Evolutionary conservation across 2,113 vertebrate species (phyloP).

Genomic region (Clarias gariepinus): DNA sequence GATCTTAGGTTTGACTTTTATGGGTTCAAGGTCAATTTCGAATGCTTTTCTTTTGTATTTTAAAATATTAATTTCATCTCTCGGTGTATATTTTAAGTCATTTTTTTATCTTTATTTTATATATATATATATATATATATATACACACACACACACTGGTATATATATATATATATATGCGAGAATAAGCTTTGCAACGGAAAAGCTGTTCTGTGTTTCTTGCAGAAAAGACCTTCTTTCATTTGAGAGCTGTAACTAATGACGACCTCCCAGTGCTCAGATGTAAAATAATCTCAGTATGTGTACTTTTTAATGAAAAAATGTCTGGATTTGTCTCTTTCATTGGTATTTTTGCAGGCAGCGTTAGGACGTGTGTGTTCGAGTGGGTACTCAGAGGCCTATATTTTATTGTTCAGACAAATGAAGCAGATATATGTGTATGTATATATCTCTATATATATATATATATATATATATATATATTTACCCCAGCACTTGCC

Average conservation of each 20-base stretch:
- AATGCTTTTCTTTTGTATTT: slow-evolving; percentile 79
- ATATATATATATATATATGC: slow-evolving; percentile 76
- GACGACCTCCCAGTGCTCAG: slow-evolving; percentile 80
- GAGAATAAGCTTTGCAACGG: slow-evolving; percentile 84
- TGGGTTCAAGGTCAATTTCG: slow-evolving; percentile 80
- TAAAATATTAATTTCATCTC: slow-evolving; percentile 79
- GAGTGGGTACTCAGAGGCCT: slow-evolving; percentile 76
- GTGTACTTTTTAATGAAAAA: slow-evolving; percentile 74
- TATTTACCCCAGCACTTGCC: slow-evolving; percentile 84
- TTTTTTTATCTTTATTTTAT: slow-evolving; percentile 62
- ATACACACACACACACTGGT: slow-evolving; percentile 58
- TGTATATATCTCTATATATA: slow-evolving; percentile 5
- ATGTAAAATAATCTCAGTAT: slow-evolving; percentile 78
- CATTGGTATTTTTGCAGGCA: slow-evolving; percentile 79
- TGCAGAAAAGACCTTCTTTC: slow-evolving; percentile 79
- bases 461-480: slow-evolving; percentile 37
- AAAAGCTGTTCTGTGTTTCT: slow-evolving; percentile 79
- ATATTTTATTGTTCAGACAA: slow-evolving; percentile 82
- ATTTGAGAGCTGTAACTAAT: slow-evolving; percentile 82
- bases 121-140: slow-evolving; percentile 40
- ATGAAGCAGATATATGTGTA: slow-evolving; percentile 77
- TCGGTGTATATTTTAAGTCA: slow-evolving; percentile 90
- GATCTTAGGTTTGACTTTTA: slow-evolving; percentile 77
- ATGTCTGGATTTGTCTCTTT: slow-evolving; percentile 76
- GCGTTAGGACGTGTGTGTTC: slow-evolving; percentile 73